Evolutionary conservation across 2,888 invertebrate species (phyloP).

Genomic region (Blera fallax): DNA sequence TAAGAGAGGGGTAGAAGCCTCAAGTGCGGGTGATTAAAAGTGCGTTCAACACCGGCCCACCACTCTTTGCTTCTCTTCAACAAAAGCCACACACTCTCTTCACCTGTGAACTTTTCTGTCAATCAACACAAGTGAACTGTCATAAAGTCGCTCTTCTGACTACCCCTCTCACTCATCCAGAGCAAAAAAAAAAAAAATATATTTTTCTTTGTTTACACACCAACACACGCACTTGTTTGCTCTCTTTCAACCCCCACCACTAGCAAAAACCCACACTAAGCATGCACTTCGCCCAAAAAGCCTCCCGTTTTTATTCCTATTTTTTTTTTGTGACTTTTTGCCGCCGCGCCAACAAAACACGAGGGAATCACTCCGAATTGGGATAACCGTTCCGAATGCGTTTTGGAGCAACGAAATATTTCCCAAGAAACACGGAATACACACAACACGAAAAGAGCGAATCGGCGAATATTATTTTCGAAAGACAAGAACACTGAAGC

Average conservation of each 20-base stretch:
- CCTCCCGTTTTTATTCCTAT: background rate
- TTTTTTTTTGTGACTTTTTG: background rate
- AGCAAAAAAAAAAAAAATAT: background rate
- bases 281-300: constrained; percentile 19
- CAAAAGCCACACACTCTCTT: constrained; percentile 33
- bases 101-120: constrained; percentile 32
- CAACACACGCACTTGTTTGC: constrained; percentile 63
- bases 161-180: constrained; percentile 10
- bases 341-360: constrained; percentile 17
- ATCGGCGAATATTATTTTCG: constrained; percentile 13
- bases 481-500: constrained; percentile 34
- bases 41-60: constrained; percentile 26
- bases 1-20: background rate
- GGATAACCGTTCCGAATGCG: constrained; percentile 53
- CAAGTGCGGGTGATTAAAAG: constrained; percentile 3
- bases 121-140: constrained; percentile 48
- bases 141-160: constrained; percentile 27
- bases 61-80: constrained; percentile 30
- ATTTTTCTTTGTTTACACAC: constrained; percentile 54
- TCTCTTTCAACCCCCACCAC: constrained; percentile 51
- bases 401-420: background rate
- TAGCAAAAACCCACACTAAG: background rate
- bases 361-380: constrained; percentile 51
- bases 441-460: constrained; percentile 44
- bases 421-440: constrained; percentile 1